Percentiles rank a stretch among this genome's conserved stretches.
Evolutionary conservation across 2,113 vertebrate species (phyloP).

Genomic region (Pangasianodon hypophthalmus): DNA sequence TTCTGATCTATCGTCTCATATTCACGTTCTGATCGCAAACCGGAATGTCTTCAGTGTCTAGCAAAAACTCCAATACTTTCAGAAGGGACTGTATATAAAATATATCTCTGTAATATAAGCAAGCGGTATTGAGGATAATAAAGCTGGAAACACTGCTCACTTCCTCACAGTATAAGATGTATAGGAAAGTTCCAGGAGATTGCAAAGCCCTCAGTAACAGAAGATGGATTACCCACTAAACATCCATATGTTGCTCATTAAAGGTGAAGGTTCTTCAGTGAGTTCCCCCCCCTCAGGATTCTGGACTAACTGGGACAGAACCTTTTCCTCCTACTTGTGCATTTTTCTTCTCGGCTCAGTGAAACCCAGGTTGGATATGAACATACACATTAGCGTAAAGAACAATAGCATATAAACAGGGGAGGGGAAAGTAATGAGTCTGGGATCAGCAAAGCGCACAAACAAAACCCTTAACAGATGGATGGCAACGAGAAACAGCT

Average conservation of each 20-base stretch:
- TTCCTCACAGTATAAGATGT: neutral
- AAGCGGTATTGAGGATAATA: neutral
- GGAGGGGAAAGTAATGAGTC: constrained; percentile 15
- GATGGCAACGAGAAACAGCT: constrained; percentile 12
- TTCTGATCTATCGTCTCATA: neutral
- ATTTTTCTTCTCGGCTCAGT: neutral
- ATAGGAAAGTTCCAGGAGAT: neutral
- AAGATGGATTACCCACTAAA: constrained; percentile 6
- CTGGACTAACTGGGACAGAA: neutral
- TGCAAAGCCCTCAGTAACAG: neutral
- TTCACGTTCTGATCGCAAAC: neutral
- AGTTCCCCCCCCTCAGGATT: neutral
- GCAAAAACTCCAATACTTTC: neutral
- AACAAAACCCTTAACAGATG: constrained; percentile 32
- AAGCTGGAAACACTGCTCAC: neutral
- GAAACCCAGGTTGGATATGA: constrained; percentile 1
- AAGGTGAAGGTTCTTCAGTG: constrained; percentile 6
- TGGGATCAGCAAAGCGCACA: constrained; percentile 17
- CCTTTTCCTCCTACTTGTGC: neutral
- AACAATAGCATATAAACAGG: constrained; percentile 12
- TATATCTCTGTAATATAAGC: neutral
- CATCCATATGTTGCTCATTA: neutral
- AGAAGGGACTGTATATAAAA: neutral
- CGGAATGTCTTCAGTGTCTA: neutral
- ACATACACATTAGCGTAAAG: constrained; percentile 8